Conservation (phyloP, 2,113 vertebrate species). For the Myrmecophaga tridactyla region DNA sequence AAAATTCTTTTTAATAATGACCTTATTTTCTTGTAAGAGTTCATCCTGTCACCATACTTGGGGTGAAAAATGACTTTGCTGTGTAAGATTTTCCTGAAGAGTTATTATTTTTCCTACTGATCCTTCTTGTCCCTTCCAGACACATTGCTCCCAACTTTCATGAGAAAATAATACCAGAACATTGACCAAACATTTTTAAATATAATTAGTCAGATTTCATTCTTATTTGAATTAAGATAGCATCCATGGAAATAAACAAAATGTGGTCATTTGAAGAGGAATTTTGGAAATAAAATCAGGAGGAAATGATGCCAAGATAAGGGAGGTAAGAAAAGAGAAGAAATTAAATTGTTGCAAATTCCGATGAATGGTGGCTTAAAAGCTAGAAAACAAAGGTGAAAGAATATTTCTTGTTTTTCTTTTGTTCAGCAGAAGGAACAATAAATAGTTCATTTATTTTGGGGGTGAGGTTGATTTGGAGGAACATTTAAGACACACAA, state of each 20-base stretch:
- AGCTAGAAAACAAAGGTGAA: neutral
- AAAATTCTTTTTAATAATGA: neutral
- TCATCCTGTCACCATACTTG: neutral
- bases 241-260: neutral
- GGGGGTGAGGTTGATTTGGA: neutral
- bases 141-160: neutral
- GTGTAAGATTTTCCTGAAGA: neutral
- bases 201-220: neutral
- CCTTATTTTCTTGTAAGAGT: neutral
- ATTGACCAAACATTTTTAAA: neutral
- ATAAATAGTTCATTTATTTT: neutral
- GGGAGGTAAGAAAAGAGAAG: neutral
- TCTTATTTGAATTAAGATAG: neutral
- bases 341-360: neutral
- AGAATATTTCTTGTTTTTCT: accelerated
- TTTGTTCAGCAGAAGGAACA: neutral
- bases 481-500: neutral
- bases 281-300: neutral
- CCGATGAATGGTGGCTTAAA: neutral
- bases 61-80: neutral
- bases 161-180: neutral
- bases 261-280: neutral
- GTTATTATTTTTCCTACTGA: neutral
- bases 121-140: neutral
- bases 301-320: neutral